Evolutionary conservation across 1,140 invertebrate genomes (phyloP), one percentile per base, ranked within the genome.

Genomic region (Neuroterus valhalla): DNA sequence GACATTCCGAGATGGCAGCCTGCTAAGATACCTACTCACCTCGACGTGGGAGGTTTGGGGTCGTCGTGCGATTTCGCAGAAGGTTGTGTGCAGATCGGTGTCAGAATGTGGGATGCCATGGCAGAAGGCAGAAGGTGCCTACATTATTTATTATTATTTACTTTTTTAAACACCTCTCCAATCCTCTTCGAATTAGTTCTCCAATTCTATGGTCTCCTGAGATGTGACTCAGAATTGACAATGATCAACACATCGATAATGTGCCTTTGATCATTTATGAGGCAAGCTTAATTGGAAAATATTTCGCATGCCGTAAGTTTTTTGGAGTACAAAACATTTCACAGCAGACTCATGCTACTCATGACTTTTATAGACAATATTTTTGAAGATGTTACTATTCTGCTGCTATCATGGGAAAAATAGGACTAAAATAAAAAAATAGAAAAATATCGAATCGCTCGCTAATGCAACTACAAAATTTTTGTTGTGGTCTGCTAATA

Each of bases 31-130:
- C 52, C 52, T 55, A 62, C 55, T 31, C 23, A 31, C 23, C 55
- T 62, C 55, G 55, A 62, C 55, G 55, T 62, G 55, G 55, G 55
- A 62, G 55, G 55, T 62, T 62, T 62, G 23, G 55, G 55, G 23
- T 62, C 55, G 55, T 62, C 55, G 55, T 62, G 55, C 55, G 55
- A 62, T 62, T 62, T 62, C 23, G 55, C 55, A 62, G 55, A 62
- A 62, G 55, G 23, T 62, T 62, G 55, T 62, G 12, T 26, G 52
- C 52, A 23, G 52, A 55, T 55, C 52, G 52, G 52, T 55, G 52
- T 55, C 52, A 55, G 52, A 31, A 62, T 62, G 15, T 62, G 23
- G n/a, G 55, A 31, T 55, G 19, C 50, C 50, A 55, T n/a, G n/a
- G n/a, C n/a, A 12, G 48, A 19, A 52, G 48, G n/a, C n/a, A 10